These are phyloP conservation scores for Xanthorhoe designata DNA, from an alignment of 2,888 invertebrate genomes.

Conservation along the genomic window DNA sequence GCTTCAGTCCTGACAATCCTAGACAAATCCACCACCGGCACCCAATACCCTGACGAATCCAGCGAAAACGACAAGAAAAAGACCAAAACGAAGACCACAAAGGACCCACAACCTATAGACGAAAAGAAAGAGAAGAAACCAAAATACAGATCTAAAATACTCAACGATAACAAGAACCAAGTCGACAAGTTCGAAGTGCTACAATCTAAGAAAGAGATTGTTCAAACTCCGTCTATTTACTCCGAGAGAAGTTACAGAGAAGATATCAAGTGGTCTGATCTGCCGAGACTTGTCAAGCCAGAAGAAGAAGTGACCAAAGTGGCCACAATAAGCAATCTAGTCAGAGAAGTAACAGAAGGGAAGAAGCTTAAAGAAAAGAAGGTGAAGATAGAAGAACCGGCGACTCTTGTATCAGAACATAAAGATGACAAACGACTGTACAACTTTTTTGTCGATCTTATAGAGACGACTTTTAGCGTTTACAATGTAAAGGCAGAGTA, in stretches of 20 bases:
- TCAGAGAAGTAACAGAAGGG: conserved; percentile 39
- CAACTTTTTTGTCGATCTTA: conserved; percentile 67
- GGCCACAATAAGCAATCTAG: conserved; percentile 28
- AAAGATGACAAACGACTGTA: conserved; percentile 58
- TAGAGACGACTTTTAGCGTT: conserved; percentile 63
- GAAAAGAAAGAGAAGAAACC: conserved; percentile 34
- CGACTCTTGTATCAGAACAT: conserved; percentile 46
- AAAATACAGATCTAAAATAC: conserved; percentile 50
- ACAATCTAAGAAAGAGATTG: conserved; percentile 56
- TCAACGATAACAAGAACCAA: conserved; percentile 47
- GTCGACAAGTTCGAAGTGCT: conserved; percentile 54
- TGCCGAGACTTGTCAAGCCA: conserved; percentile 36
- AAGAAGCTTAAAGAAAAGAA: conserved; percentile 40
- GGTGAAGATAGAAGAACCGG: conserved; percentile 46
- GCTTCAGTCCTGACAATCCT: conserved; percentile 60
- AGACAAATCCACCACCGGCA: conserved; percentile 61
- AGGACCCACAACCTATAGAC: conserved; percentile 14
- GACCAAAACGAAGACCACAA: conserved; percentile 18
- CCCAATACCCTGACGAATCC: conserved; percentile 57
- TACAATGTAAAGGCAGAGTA: conserved; percentile 53
- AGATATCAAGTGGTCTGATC: conserved; percentile 36
- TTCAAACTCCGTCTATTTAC: conserved; percentile 57
- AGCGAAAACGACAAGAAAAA: conserved; percentile 12
- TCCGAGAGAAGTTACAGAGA: conserved; percentile 49
- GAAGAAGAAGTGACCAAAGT: conserved; percentile 28